These are phyloP conservation scores for Neolamprologus kungweensis DNA, from an alignment of 2,113 vertebrate genomes.

Conservation along the genomic window DNA sequence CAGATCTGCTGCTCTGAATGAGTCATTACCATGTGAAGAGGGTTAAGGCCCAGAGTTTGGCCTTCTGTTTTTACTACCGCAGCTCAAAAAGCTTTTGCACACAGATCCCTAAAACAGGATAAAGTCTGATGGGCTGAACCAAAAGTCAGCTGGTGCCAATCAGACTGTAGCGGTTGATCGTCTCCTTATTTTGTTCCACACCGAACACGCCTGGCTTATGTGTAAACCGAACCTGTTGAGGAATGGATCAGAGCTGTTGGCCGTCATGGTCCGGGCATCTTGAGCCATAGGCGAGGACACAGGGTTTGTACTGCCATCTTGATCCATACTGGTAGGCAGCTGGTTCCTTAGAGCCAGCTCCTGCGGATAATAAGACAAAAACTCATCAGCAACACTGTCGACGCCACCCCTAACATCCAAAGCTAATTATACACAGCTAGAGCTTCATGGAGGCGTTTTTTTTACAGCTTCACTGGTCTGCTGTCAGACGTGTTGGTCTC, in stretches of 20 bases:
- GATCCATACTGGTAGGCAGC: constrained; percentile 89
- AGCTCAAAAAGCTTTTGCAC: background rate
- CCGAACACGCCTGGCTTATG: background rate
- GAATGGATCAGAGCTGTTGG: constrained; percentile 98
- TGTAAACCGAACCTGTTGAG: constrained; percentile 85
- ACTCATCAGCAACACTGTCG: constrained; percentile 1
- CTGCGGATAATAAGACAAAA: constrained; percentile 59
- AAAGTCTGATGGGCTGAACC: background rate
- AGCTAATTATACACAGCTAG: constrained; percentile 1
- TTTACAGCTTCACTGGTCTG: background rate
- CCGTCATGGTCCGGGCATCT: constrained; percentile 95
- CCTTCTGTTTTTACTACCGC: constrained; percentile 32
- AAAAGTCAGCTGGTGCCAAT: background rate
- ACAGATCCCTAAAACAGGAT: background rate
- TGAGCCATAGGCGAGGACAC: constrained; percentile 94
- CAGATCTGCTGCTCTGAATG: constrained; percentile 3
- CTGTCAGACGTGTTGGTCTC: background rate
- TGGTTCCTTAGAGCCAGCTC: constrained; percentile 95
- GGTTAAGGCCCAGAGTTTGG: constrained; percentile 28
- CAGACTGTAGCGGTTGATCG: background rate
- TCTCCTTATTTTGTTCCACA: background rate
- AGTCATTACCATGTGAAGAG: constrained; percentile 60
- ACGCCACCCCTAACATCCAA: background rate
- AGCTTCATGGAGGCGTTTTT: background rate
- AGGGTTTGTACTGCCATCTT: constrained; percentile 85